Conservation (phyloP, 2,888 invertebrate species). For the Bedellia somnulentella region DNA sequence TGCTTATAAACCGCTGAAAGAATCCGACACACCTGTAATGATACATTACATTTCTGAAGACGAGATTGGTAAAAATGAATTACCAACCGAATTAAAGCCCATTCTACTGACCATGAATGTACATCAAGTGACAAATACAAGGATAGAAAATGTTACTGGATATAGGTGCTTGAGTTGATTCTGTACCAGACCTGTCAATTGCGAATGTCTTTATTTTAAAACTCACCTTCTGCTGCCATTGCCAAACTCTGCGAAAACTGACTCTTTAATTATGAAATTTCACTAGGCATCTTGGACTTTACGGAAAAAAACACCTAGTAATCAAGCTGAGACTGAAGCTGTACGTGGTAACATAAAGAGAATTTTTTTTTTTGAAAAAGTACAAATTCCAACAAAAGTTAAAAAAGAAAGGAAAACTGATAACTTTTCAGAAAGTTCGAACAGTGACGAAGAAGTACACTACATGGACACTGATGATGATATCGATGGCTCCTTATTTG, state of each 20-base stretch:
- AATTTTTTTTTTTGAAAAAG: not conserved
- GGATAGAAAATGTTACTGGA: conserved; percentile 2
- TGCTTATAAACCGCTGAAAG: conserved; percentile 2
- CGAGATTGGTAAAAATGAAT: conserved; percentile 3
- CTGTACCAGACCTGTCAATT: conserved; percentile 5
- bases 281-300: not conserved
- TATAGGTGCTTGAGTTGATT: conserved; percentile 5
- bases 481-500: conserved; percentile 1
- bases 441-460: not conserved
- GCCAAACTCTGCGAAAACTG: conserved; percentile 1
- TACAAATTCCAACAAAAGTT: conserved; percentile 2
- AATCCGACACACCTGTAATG: conserved; percentile 2
- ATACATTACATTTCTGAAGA: conserved; percentile 6
- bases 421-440: conserved; percentile 1
- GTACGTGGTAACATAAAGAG: conserved; percentile 1
- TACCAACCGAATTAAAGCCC: conserved; percentile 2
- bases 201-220: conserved; percentile 4
- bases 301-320: not conserved
- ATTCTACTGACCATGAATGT: conserved; percentile 3
- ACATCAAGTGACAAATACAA: conserved; percentile 2
- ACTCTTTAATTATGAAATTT: not conserved
- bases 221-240: conserved; percentile 4
- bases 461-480: not conserved
- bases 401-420: not conserved
- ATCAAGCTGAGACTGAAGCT: not conserved